These are phyloP conservation scores for Melanargia galathea DNA, from an alignment of 2,888 invertebrate species.

Conservation along the genomic window DNA sequence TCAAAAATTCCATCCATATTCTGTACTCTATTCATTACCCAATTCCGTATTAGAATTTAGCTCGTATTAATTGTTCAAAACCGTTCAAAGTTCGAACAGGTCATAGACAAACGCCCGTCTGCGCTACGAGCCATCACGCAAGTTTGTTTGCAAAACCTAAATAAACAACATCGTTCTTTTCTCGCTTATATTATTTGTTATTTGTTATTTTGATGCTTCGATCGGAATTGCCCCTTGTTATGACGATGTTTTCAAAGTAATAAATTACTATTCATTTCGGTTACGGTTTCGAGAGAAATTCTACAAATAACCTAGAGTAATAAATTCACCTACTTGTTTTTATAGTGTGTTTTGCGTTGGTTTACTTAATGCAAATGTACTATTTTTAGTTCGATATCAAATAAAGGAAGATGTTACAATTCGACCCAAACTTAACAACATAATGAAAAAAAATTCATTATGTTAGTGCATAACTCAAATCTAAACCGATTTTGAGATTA, in stretches of 20 bases:
- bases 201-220: conserved; percentile 46
- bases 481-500: no score
- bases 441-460: no score
- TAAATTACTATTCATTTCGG: conserved; percentile 34
- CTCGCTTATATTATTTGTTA: conserved; percentile 43
- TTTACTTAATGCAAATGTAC: no score
- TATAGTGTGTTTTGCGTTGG: no score
- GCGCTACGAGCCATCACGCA: conserved; percentile 12
- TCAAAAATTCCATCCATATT: no score
- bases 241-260: conserved; percentile 36
- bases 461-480: no score
- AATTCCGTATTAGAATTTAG: not conserved
- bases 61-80: not conserved
- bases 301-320: not conserved
- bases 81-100: not conserved
- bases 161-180: conserved; percentile 46
- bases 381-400: no score
- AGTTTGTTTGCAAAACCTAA: conserved; percentile 44
- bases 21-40: no score
- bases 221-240: conserved; percentile 41
- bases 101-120: conserved; percentile 32
- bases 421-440: no score
- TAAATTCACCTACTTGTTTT: not conserved
- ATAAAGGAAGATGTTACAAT: no score
- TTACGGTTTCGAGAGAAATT: conserved; percentile 22